Base-by-base conservation (phyloP, 2,113 vertebrate species). In the Bostrychus sinensis region DNA sequence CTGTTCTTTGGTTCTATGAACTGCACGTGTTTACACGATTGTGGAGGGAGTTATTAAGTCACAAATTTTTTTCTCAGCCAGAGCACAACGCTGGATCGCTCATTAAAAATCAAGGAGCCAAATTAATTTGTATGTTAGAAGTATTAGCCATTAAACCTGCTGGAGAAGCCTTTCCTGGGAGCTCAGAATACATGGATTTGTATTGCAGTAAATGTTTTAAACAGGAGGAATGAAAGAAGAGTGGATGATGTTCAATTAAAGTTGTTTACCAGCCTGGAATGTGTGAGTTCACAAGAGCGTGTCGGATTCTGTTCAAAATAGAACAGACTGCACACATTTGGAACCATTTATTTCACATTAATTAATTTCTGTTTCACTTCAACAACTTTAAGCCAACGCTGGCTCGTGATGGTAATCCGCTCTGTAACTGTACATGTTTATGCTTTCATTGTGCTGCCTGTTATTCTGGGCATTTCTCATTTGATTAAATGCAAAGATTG, bases 261-360 rank as follows among this genome's bases (percentile, higher is more conserved):
- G 53, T 66, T 66, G 70, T 79, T 70, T 72, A 80, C 59, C 34
- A 39, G 46, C 32, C 48, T 67, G 62, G 39, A 50, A 38, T 51
- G 20, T 61, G 56, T 42, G 62, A 66, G 77, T 63, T 62, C 58
- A 42, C 45, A n/a, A 25, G 48, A 39, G 57, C 11, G 7, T 22
- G 0, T 57, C 68, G 54, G 60, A 55, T 54, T 36, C 20, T 26
- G 45, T 46, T 26, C 14, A 20, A 63, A 60, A 60, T 51, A 56
- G 22, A 54, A 69, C 34, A 50, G 20, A 43, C 34, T n/a, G 19
- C 36, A 17, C 17, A 61, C 36, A 55, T 59, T 65, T 54, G 46
- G 59, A 60, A 51, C 56, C 5, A 48, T 43, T 58, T 74, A 23
- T 63, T 69, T 62, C 14, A 64, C 43, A 69, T 59, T 5, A 63